Evolutionary conservation across 2,888 invertebrate species (phyloP).

Genomic region (Melanchra persicariae): DNA sequence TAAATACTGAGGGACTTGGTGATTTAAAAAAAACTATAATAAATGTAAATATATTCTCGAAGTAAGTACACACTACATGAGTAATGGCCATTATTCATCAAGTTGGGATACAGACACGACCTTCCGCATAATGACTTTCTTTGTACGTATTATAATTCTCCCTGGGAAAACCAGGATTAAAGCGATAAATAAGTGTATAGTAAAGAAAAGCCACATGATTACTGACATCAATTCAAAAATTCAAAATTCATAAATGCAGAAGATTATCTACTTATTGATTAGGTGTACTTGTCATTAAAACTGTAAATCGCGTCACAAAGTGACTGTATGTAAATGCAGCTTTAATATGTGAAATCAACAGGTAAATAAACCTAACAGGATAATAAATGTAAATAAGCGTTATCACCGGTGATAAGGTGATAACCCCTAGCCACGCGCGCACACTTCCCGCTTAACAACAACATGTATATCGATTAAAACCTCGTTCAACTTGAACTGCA

Average conservation of each 20-base stretch:
- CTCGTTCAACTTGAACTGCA: conserved; percentile 15
- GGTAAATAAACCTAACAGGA: conserved; percentile 58
- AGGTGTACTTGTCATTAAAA: conserved; percentile 18
- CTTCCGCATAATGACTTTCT: conserved; percentile 54
- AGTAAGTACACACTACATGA: conserved; percentile 20
- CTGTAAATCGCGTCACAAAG: conserved; percentile 32
- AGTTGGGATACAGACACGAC: conserved; percentile 27
- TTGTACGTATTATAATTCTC: conserved; percentile 27
- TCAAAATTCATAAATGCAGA: conserved; percentile 19
- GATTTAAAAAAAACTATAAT: conserved; percentile 7
- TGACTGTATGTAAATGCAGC: conserved; percentile 36
- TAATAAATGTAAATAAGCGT: conserved; percentile 59
- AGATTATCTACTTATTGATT: conserved; percentile 30
- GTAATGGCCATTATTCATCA: conserved; percentile 44
- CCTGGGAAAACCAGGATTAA: conserved; percentile 50
- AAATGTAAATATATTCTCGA: conserved; percentile 37
- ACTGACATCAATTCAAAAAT: conserved; percentile 28
- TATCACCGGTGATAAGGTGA: conserved; percentile 61
- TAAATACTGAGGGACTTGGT: neutral
- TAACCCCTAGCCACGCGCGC: conserved; percentile 59
- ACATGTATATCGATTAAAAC: conserved; percentile 43
- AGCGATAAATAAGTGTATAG: conserved; percentile 27
- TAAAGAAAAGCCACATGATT: conserved; percentile 32
- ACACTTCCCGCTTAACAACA: conserved; percentile 34
- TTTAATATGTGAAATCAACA: conserved; percentile 48